A percentile compares a stretch with the other conserved stretches of the same genome.
Evolutionary conservation across 1,140 invertebrate genomes (phyloP).

Genomic region (Lasioglossum baleicum): DNA sequence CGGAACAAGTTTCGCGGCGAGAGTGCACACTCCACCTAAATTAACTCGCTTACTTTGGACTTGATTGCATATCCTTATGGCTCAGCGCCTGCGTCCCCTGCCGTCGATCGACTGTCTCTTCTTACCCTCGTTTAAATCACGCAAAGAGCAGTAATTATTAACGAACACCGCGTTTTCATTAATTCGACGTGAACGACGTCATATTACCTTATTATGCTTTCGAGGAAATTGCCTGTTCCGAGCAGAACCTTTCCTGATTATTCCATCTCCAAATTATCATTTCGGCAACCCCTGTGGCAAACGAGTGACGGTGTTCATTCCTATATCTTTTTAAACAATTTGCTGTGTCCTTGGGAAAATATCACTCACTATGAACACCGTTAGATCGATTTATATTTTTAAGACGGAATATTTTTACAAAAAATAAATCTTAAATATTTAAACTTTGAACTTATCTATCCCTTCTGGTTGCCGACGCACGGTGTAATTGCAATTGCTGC

Average conservation of each 20-base stretch:
- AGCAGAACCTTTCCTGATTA: not conserved
- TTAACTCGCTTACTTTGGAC: constrained; percentile 73
- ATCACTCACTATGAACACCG: too few species aligned
- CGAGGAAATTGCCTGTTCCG: not conserved
- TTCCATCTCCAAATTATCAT: too few species aligned
- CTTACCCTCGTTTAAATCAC: constrained; percentile 32
- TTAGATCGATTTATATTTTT: too few species aligned
- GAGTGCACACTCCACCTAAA: constrained; percentile 73
- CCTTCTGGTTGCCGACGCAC: too few species aligned
- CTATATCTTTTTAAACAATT: too few species aligned
- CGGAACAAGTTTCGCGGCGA: constrained; percentile 72
- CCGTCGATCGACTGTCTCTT: constrained; percentile 53
- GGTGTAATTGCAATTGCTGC: too few species aligned
- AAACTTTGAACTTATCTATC: too few species aligned
- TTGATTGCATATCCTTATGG: constrained; percentile 71
- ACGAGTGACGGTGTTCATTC: too few species aligned
- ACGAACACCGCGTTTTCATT: constrained; percentile 47
- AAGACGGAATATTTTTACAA: too few species aligned
- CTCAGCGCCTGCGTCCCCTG: constrained; percentile 42
- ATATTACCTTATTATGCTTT: not conserved
- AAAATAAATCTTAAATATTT: too few species aligned
- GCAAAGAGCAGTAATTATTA: constrained; percentile 41
- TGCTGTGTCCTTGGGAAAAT: too few species aligned
- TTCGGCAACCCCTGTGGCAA: too few species aligned
- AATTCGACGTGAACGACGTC: not conserved